phyloP scores from a whole-genome alignment of 2,797 vertebrate genomes.

The Apodemus agrarius region DNA sequence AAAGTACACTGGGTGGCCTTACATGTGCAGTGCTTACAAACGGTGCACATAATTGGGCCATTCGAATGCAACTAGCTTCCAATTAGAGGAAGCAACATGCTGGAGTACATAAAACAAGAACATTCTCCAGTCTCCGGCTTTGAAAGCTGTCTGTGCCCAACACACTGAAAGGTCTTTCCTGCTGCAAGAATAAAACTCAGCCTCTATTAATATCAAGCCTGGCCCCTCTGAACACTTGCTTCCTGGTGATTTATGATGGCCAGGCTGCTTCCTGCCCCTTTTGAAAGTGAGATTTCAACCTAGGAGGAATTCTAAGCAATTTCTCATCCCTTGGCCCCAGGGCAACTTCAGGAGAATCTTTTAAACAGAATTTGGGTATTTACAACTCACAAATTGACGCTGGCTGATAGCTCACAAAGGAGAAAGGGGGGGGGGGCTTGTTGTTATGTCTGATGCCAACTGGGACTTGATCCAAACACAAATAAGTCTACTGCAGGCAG shows the following conservation, averaged over 20 bases:
- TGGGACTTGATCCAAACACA: constrained; percentile 78
- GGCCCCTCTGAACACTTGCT: constrained; percentile 73
- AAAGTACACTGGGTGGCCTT: constrained; percentile 43
- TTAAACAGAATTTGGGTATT: constrained; percentile 82
- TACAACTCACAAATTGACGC: constrained; percentile 64
- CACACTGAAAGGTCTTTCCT: constrained; percentile 3
- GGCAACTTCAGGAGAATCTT: constrained; percentile 82
- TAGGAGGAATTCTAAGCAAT: background rate
- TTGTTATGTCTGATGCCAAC: constrained; percentile 70
- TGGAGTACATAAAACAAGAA: constrained; percentile 14
- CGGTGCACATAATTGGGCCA: constrained; percentile 56
- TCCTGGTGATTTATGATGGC: constrained; percentile 85
- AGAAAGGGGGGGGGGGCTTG: constrained; percentile 5
- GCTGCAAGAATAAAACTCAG: constrained; percentile 33
- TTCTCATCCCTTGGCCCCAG: constrained; percentile 48
- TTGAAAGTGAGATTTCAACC: constrained; percentile 65
- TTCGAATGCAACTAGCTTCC: constrained; percentile 41
- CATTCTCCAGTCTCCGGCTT: constrained; percentile 1
- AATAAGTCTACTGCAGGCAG: constrained; percentile 26
- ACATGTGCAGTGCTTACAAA: constrained; percentile 41
- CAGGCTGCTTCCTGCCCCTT: constrained; percentile 85
- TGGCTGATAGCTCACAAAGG: constrained; percentile 56
- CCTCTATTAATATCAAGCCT: constrained; percentile 66
- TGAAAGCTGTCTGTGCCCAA: constrained; percentile 45
- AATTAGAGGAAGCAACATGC: constrained; percentile 60